Percentiles rank a stretch among this genome's conserved stretches.
These are phyloP conservation scores for Manis pentadactyla DNA, from an alignment of 2,797 vertebrate genomes.

Conservation along the genomic window DNA sequence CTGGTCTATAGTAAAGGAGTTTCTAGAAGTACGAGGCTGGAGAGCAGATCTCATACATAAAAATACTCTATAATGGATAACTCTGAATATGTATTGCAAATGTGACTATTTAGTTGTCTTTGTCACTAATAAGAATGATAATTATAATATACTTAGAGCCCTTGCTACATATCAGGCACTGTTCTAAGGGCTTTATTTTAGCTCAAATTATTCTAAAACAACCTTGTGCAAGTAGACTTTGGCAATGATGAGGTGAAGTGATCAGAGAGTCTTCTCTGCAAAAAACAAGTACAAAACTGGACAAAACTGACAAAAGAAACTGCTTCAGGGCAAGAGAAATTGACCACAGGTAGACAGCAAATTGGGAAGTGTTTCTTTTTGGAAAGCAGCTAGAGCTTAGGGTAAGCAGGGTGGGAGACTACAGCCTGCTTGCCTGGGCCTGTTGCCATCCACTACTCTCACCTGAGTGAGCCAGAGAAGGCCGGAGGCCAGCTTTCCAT, in stretches of 20 bases:
- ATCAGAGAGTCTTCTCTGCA: background rate
- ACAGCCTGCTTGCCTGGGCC: background rate
- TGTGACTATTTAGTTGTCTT: background rate
- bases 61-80: background rate
- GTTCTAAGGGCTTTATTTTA: background rate
- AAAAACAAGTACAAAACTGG: background rate
- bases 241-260: background rate
- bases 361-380: background rate
- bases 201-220: background rate
- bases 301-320: background rate
- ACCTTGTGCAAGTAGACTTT: background rate
- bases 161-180: background rate
- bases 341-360: background rate
- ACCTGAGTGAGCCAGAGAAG: background rate
- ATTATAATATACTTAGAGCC: background rate
- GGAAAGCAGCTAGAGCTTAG: background rate
- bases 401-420: background rate
- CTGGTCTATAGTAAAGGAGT: background rate
- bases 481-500: background rate
- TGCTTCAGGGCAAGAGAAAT: background rate
- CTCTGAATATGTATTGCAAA: background rate
- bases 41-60: background rate
- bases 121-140: background rate
- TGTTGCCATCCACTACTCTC: background rate
- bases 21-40: background rate